These are phyloP conservation scores for Amphiprion percula DNA, from an alignment of 2,113 vertebrate species.

Conservation along the genomic window DNA sequence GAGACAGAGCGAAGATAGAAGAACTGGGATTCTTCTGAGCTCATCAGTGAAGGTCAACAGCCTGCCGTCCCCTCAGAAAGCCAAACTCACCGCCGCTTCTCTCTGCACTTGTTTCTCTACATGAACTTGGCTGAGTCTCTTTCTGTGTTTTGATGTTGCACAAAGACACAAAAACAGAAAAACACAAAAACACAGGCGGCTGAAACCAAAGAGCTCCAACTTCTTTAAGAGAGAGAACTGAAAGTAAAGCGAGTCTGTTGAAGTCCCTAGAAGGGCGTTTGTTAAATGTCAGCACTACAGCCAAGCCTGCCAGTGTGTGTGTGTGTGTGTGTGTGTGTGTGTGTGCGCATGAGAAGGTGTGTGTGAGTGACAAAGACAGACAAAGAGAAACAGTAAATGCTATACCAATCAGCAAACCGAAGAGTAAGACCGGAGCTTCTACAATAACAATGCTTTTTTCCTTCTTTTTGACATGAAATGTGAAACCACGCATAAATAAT, in stretches of 20 bases:
- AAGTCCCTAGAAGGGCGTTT: constrained; percentile 47
- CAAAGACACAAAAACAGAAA: constrained; percentile 8
- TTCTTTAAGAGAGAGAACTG: constrained; percentile 15
- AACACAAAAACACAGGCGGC: constrained; percentile 30
- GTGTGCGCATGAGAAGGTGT: not conserved
- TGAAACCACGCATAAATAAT: constrained; percentile 58
- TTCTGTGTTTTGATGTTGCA: constrained; percentile 30
- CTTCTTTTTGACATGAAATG: constrained; percentile 22
- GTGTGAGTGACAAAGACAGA: constrained; percentile 1
- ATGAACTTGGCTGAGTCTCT: constrained; percentile 8
- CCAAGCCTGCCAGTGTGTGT: constrained; percentile 10
- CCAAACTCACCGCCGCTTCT: constrained; percentile 3
- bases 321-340: constrained; percentile 2
- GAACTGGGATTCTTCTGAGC: constrained; percentile 28
- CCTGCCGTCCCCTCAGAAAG: constrained; percentile 37
- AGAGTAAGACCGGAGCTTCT: constrained; percentile 16
- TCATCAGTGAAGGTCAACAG: constrained; percentile 66
- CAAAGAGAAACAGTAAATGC: not conserved
- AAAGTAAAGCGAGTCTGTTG: constrained; percentile 31
- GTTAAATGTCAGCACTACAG: constrained; percentile 48
- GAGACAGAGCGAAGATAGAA: constrained; percentile 31
- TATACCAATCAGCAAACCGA: not conserved
- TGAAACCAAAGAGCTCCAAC: constrained; percentile 39
- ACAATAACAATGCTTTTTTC: not conserved
- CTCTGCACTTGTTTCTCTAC: constrained; percentile 25